Base-by-base conservation (phyloP, 1,140 invertebrate genomes). In the Trissolcus basalis region DNA sequence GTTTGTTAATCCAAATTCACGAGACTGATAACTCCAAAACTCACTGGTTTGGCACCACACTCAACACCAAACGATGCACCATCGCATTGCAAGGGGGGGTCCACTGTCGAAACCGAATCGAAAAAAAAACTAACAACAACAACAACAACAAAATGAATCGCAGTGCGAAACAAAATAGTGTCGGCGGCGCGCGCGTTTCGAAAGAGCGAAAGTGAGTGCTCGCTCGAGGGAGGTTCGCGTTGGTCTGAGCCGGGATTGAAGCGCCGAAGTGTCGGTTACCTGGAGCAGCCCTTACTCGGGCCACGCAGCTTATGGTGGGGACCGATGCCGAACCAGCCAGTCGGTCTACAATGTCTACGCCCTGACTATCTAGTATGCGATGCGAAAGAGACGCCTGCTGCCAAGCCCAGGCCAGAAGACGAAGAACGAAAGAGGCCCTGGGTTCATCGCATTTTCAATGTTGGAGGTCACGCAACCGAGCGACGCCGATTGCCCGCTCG, bases 381-480 rank as follows among this genome's bases (percentile, higher is more conserved):
- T 54, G 56, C 47, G 58, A 56, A 47, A 39, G 64, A 63, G 55
- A 48, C n/a, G 32, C 14, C 13, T 10, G n/a, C 41, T 53, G 43
- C 32, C 9, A 33, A 47, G 35, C 13, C 51, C 73, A 65, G 67
- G 36, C 9, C 55, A 54, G 9, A 9, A 39, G 47, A 45, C 13
- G 36, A 48, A 36, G 54, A 58, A 0, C 9, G 67, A 14, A 19
- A 56, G 56, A 60, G 80, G 80, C 82, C 83, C 84, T 75, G 89
- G 86, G 89, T 90, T 90, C 89, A 90, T 90, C 89, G 89, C 85
- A 90, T 90, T 90, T 90, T 89, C 88, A 90, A 88, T 90, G 88
- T 89, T 90, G 89, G 90, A 90, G 90, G 90, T 91, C 90, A 90
- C 89, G 88, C 89, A 90, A 90, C 82, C 85, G 59, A 77, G 70